phyloP scores from a whole-genome alignment of 2,888 invertebrate genomes.

The Lasiommata megera region DNA sequence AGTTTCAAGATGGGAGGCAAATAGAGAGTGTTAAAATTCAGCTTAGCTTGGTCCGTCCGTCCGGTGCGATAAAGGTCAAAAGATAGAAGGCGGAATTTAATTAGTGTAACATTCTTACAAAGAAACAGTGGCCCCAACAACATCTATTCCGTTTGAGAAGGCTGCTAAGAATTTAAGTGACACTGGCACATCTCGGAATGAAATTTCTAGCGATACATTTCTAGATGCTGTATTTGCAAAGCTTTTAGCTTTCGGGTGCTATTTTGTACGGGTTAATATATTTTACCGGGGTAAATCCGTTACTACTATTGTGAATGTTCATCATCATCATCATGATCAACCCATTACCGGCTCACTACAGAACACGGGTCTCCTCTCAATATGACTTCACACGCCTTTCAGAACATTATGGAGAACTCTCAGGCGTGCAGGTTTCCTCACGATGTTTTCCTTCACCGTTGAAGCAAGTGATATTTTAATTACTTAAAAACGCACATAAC shows the following conservation, averaged over 20 bases:
- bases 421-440: too few relatives aligned
- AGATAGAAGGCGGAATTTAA: conserved; percentile 30
- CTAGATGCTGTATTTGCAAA: not conserved
- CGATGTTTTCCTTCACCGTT: too few relatives aligned
- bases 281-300: too few relatives aligned
- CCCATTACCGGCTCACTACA: too few relatives aligned
- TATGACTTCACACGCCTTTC: too few relatives aligned
- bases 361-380: too few relatives aligned
- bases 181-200: conserved; percentile 1
- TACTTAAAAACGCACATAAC: too few relatives aligned
- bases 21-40: conserved; percentile 24
- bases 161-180: conserved; percentile 7
- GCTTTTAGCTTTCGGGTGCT: not conserved
- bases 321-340: too few relatives aligned
- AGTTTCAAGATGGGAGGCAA: conserved; percentile 19
- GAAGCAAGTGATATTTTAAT: too few relatives aligned
- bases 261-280: not conserved
- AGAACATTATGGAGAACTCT: too few relatives aligned
- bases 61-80: conserved; percentile 17
- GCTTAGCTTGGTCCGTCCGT: conserved; percentile 16
- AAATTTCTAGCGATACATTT: not conserved
- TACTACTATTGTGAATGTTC: too few relatives aligned
- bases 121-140: conserved; percentile 6
- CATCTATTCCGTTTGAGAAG: conserved; percentile 7
- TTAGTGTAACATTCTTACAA: conserved; percentile 29